Evolutionary conservation across 1,140 invertebrate genomes (phyloP).

Genomic region (Magallana angulata): DNA sequence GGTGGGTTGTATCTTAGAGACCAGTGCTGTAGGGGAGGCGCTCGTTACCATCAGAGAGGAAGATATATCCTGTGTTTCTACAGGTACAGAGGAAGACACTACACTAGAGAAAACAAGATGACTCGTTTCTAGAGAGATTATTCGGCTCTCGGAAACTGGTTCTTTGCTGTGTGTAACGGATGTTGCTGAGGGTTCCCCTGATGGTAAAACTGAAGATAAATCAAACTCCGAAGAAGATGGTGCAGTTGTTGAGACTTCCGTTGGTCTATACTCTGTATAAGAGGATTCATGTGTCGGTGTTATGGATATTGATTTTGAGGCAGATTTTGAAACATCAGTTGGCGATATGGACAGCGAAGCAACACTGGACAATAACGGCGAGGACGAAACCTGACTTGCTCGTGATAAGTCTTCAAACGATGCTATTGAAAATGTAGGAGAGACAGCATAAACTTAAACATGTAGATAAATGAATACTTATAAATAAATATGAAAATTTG

Average conservation of each 20-base stretch:
- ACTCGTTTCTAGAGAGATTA: too few relatives aligned
- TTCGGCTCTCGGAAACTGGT: too few relatives aligned
- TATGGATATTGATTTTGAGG: background rate
- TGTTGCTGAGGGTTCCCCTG: background rate
- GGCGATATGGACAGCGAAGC: background rate
- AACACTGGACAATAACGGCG: background rate
- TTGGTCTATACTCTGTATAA: background rate
- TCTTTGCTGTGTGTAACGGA: background rate
- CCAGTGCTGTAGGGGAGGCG: too few relatives aligned
- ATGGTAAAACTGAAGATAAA: background rate
- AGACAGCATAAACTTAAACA: background rate
- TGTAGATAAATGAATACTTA: background rate
- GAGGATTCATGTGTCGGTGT: background rate
- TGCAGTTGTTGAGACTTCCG: background rate
- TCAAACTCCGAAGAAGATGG: background rate
- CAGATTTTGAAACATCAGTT: background rate
- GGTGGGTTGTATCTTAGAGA: too few relatives aligned
- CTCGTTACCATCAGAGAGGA: too few relatives aligned
- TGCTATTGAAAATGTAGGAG: background rate
- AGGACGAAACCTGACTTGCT: background rate
- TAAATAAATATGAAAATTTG: too few relatives aligned
- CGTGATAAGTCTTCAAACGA: background rate
- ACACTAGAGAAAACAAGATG: background rate
- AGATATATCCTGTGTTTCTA: too few relatives aligned
- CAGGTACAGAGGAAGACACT: background rate